Conservation (phyloP, 2,888 invertebrate genomes). For the Dynastes hyllus region DNA sequence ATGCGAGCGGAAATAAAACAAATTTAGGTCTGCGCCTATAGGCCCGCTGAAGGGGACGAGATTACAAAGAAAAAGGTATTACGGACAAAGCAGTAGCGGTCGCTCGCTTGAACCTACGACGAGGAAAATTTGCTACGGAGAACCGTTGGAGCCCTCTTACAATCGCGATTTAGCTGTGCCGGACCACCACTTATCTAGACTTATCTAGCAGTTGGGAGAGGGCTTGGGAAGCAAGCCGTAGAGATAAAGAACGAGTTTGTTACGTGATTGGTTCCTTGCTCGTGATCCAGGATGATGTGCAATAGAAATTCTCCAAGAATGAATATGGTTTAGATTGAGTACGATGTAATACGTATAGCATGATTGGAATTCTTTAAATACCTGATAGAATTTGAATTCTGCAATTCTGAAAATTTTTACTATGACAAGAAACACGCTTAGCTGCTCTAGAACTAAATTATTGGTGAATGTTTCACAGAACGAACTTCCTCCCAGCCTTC, state of each 20-base stretch:
- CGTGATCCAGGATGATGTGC: background rate
- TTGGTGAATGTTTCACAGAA: no score
- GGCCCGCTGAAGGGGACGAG: constrained; percentile 22
- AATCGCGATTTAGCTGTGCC: constrained; percentile 28
- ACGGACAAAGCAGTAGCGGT: constrained; percentile 33
- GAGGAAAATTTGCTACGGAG: constrained; percentile 32
- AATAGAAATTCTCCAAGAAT: constrained; percentile 12
- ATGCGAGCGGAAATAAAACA: constrained; percentile 45
- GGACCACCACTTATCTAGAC: constrained; percentile 46
- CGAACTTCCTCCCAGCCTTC: no score
- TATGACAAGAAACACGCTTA: no score
- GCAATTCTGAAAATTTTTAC: no score
- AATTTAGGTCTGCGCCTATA: constrained; percentile 27
- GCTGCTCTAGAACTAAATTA: no score
- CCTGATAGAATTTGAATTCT: no score
- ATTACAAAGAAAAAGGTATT: constrained; percentile 46
- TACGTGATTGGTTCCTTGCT: constrained; percentile 22
- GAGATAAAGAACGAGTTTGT: constrained; percentile 22
- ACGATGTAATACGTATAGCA: background rate
- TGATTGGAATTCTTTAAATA: no score
- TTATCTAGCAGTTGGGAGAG: constrained; percentile 23
- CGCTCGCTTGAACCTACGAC: constrained; percentile 3
- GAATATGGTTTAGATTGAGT: background rate
- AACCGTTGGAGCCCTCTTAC: constrained; percentile 33
- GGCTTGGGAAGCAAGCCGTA: constrained; percentile 24